Base-by-base conservation (phyloP, 2,113 vertebrate species). In the Malurus elegans region DNA sequence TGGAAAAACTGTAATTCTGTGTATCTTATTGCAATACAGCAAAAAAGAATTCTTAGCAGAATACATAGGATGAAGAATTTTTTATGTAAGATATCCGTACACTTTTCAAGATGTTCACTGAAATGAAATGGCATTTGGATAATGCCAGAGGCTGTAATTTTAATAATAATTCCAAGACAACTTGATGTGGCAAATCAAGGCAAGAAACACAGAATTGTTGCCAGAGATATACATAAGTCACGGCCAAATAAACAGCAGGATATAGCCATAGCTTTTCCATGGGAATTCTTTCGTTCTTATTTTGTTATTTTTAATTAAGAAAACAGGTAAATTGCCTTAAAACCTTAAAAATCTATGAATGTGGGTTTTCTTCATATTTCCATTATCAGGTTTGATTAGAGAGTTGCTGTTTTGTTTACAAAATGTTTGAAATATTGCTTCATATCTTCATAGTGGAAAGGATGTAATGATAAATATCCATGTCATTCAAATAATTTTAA, bases 131-230 rank as follows among this genome's bases (percentile, higher is more conserved):
- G 86, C 90, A 91, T 79, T 88, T 88, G 76, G 93, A 32, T 88
- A 95, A 93, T 29, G 82, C 96, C 85, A 20, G 73, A 79, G 92
- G 95, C 83, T 93, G 79, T 79, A 88, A 94, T 97, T 93, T 88
- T 92, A 90, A 88, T 93, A 93, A 92, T 96, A 96, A 94, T 79
- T 86, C 86, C 88, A 81, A 84, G 85, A 86, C 38, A 72, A 93
- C 72, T 81, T 88, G 94, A 96, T 90, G 92, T 88, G 86, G 85
- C 16, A 9, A 67, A 95, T 64, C 53, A 57, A 84, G 36, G 84
- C 96, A 95, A 72, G 56, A 93, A 86, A 57, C 9, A 50, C 14
- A 40, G 36, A 80, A 60, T 44, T 0, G 0, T 36, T 82, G 90
- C 92, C 85, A 94, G 71, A 73, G 36, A 89, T 31, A 34, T 50